phyloP scores from a whole-genome alignment of 2,797 vertebrate species.

The Etheostoma perlongum region DNA sequence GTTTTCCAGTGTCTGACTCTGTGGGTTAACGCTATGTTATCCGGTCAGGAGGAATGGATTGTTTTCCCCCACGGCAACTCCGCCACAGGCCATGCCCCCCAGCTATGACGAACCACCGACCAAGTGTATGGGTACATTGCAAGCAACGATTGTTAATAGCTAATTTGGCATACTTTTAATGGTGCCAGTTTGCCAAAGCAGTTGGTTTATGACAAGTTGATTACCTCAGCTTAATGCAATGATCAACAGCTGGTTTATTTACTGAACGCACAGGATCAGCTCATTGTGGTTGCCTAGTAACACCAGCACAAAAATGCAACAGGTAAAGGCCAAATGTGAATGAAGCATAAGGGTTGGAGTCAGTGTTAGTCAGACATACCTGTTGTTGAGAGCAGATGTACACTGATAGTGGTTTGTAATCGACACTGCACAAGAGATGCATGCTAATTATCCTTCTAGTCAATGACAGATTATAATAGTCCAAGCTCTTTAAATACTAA shows the following conservation, averaged over 20 bases:
- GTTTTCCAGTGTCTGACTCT: too few relatives aligned
- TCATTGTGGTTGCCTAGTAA: conserved; percentile 67
- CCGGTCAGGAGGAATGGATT: too few relatives aligned
- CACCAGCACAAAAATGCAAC: conserved; percentile 53
- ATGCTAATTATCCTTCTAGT: not conserved
- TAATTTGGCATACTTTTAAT: not conserved
- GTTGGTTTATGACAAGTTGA: too few relatives aligned
- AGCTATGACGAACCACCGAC: too few relatives aligned
- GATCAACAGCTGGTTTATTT: conserved; percentile 15
- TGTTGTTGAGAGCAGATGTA: conserved; percentile 2
- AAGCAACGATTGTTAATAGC: not conserved
- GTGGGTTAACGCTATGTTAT: too few relatives aligned
- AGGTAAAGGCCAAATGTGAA: conserved; percentile 52
- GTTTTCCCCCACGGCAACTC: too few relatives aligned
- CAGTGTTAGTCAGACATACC: not conserved
- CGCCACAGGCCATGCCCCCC: too few relatives aligned
- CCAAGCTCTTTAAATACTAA: not conserved
- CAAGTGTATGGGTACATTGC: not conserved
- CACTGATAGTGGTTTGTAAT: conserved; percentile 17
- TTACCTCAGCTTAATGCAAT: not conserved
- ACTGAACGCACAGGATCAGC: conserved; percentile 36
- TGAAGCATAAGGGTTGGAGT: not conserved
- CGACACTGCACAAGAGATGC: not conserved
- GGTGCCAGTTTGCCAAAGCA: not conserved
- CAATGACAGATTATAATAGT: not conserved